A percentile compares a stretch with the other conserved stretches of the same genome.
phyloP scores from a whole-genome alignment of 1,140 invertebrate species.

The Musca vetustissima region DNA sequence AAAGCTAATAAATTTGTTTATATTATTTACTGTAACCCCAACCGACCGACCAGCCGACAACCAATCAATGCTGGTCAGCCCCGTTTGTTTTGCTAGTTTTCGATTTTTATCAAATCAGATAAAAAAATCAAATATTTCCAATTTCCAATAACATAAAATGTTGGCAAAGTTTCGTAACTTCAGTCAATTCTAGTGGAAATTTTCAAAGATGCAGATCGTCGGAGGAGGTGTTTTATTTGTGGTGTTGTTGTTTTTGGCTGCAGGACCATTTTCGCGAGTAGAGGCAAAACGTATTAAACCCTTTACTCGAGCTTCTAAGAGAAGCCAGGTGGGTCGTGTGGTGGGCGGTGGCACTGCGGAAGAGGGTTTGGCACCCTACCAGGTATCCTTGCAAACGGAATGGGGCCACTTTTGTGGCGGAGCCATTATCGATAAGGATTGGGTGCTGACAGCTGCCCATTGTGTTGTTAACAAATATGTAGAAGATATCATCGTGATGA shows the following conservation, averaged over 20 bases:
- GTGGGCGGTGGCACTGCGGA: conserved; percentile 53
- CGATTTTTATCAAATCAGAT: too few species aligned
- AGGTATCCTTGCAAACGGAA: conserved; percentile 46
- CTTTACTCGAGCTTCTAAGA: too few species aligned
- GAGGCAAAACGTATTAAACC: conserved; percentile 31
- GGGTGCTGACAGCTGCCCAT: conserved; percentile 55
- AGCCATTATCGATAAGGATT: conserved; percentile 46
- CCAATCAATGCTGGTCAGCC: neutral
- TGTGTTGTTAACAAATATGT: conserved; percentile 36
- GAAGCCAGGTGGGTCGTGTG: conserved; percentile 31
- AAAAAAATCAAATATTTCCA: too few species aligned
- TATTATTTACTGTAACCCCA: neutral
- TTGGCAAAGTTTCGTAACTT: too few species aligned
- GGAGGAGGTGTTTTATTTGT: too few species aligned
- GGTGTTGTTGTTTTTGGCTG: too few species aligned
- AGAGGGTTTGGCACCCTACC: conserved; percentile 52
- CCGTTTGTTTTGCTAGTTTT: too few species aligned
- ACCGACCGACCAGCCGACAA: neutral
- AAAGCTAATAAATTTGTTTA: neutral
- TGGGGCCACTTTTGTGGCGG: conserved; percentile 52
- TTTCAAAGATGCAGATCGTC: too few species aligned
- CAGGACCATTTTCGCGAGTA: too few species aligned
- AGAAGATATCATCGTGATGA: conserved; percentile 29
- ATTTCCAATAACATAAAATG: too few species aligned
- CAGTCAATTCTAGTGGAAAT: too few species aligned